Percentiles rank a stretch among this genome's conserved stretches.
Conservation (phyloP, 1,140 invertebrate species). For the Drosophila bocqueti region DNA sequence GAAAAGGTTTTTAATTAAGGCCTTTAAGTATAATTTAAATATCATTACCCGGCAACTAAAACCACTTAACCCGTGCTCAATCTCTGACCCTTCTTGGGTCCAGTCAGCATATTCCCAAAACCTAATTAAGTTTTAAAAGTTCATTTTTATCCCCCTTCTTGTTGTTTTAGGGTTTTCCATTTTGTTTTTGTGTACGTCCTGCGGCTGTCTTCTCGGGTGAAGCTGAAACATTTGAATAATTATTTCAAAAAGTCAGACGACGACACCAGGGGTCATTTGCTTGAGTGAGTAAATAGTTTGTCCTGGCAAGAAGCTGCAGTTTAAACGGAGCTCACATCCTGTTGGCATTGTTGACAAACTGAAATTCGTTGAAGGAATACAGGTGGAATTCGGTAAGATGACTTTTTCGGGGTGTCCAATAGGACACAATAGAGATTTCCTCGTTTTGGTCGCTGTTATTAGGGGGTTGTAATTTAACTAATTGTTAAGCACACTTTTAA, state of each 20-base stretch:
- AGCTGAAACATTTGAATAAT: constrained; percentile 37
- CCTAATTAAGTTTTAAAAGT: constrained; percentile 47
- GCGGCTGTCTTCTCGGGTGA: background rate
- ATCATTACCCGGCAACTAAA: constrained; percentile 20
- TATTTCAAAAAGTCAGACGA: constrained; percentile 13
- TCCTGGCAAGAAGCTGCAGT: too few species aligned
- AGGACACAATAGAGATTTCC: too few species aligned
- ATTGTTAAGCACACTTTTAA: background rate
- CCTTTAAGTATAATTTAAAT: constrained; percentile 29
- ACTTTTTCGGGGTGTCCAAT: background rate
- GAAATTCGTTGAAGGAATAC: background rate
- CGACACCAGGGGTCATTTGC: background rate
- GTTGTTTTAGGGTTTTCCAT: constrained; percentile 32
- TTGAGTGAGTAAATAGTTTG: constrained; percentile 15
- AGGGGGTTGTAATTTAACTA: background rate
- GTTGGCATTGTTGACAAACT: background rate
- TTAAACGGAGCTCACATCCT: constrained; percentile 19
- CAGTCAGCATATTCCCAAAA: constrained; percentile 21
- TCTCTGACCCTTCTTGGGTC: background rate
- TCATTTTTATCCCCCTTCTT: background rate
- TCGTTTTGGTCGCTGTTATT: too few species aligned
- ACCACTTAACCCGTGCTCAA: constrained; percentile 15
- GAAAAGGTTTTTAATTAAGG: constrained; percentile 22
- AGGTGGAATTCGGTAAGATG: background rate
- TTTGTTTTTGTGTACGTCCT: constrained; percentile 7